Evolutionary conservation across 2,797 vertebrate genomes (phyloP), one percentile per base, ranked within the genome.

Genomic region (Protosalanx chinensis): DNA sequence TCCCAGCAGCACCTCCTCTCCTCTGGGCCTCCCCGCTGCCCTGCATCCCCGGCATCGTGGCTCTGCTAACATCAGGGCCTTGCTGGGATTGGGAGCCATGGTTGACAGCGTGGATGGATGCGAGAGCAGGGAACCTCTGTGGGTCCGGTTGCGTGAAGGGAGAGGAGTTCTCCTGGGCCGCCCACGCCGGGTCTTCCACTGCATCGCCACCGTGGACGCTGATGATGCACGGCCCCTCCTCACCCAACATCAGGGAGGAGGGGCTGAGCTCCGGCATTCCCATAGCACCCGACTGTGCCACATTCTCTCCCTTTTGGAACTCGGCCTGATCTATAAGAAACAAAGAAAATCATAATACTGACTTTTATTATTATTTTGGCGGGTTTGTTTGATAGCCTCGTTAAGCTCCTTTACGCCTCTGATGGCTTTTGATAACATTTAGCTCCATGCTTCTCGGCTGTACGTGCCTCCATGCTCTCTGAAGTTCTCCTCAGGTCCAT

Each of bases 81-180:
- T 85, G 68, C 30, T 85, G 76, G 16, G 35, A 53, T 27, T 86
- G 76, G n/a, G 35, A 51, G n/a, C 87, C 83, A 1, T 86, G 78
- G 53, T 23, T 16, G 58, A 72, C 2, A 2, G 59, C 77, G 71
- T 79, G 81, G 56, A 88, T 79, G 5, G 80, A 67, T 4, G 87
- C 83, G 46, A 90, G 68, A 4, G 77, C n/a, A 20, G 56, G 84
- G 3, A 90, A 82, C 58, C 77, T 86, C 67, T 87, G 85, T 37
- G 89, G 78, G 27, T 90, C 88, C 51, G 86, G 81, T 1, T 70
- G 72, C 20, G 78, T 76, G 65, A 90, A 91, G 53, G 90, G 85
- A n/a, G 62, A 70, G 63, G 85, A 75, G 0, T 65, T 61, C n/a
- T 80, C 81, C 16, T 6, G 27, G 16, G 18, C 85, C 83, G 61